Evolutionary conservation across 2,888 invertebrate genomes (phyloP).

Genomic region (Platynereis dumerilii): DNA sequence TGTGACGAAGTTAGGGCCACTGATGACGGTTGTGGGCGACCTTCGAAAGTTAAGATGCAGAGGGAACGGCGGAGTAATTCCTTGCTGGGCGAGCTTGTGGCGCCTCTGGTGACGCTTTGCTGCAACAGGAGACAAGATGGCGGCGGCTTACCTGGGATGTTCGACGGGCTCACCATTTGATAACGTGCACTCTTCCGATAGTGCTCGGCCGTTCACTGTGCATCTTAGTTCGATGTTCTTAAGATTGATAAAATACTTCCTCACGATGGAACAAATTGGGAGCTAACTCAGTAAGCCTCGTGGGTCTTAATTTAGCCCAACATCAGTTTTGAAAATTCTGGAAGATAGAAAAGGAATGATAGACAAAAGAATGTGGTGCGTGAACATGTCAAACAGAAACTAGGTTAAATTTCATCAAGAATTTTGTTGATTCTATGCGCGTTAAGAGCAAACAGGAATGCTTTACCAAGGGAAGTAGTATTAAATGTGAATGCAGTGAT

Average conservation of each 20-base stretch:
- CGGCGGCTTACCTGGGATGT: too few relatives aligned
- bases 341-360: conserved; percentile 21
- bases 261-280: conserved; percentile 16
- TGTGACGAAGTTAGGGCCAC: too few relatives aligned
- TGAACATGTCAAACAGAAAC: conserved; percentile 21
- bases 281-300: conserved; percentile 16
- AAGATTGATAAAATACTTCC: conserved; percentile 11
- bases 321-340: conserved; percentile 30
- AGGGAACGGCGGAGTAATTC: too few relatives aligned
- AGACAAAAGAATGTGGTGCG: conserved; percentile 14
- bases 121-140: too few relatives aligned
- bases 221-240: not conserved
- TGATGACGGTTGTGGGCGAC: too few relatives aligned
- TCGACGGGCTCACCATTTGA: too few relatives aligned
- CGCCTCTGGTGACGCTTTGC: too few relatives aligned
- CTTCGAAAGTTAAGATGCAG: too few relatives aligned
- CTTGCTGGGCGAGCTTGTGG: too few relatives aligned
- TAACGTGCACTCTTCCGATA: too few relatives aligned
- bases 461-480: not conserved
- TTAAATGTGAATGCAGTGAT: conserved; percentile 6
- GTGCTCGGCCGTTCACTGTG: conserved; percentile 16
- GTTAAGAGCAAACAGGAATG: conserved; percentile 5
- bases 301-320: conserved; percentile 20
- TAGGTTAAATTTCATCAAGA: conserved; percentile 5
- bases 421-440: not conserved